Evolutionary conservation across 2,113 vertebrate species (phyloP), one percentile per base, ranked within the genome.

Genomic region (Oxyura jamaicensis): DNA sequence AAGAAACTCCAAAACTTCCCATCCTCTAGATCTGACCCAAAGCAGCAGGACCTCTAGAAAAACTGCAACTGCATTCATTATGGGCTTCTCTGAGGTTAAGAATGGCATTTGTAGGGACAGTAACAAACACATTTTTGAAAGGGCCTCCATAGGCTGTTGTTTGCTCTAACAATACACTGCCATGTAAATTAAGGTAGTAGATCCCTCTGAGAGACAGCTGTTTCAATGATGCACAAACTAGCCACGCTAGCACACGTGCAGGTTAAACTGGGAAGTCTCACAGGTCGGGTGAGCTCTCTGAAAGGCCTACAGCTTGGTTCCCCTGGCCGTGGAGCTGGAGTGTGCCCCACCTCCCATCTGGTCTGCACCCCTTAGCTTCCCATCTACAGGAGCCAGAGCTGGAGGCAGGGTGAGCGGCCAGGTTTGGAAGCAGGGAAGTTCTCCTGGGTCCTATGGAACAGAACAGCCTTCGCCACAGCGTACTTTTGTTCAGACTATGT

Each of bases 301-400:
- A 19, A 7, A 33, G 63, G 28, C 12, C 35, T 46, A 26, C 18
- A 41, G 13, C 16, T n/a, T 56, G 59, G 39, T 35, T 56, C 4
- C 11, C 42, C 22, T 1, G 1, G 31, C 6, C 1, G 0, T 20
- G 31, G 13, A 67, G 46, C 35, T 74, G 36, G 10, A 48, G 52
- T 31, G 18, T 14, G 28, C 10, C 33, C 25, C 19, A n/a, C 10
- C 21, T 55, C 44, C 20, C 12, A 21, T 23, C 44, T 33, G 11
- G 23, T 72, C 77, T 66, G 11, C 20, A 55, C 8, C 9, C 14
- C 20, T 74, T 78, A 41, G 26, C 59, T 14, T 86, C 44, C 42
- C 60, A 78, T 68, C 60, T 42, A 4, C 3, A 74, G 55, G 76
- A 68, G 48, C 18, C 39, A 41, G 39, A 41, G 39, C 39, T 12